Evolutionary conservation across 2,113 vertebrate species (phyloP).

Genomic region (Bos javanicus): DNA sequence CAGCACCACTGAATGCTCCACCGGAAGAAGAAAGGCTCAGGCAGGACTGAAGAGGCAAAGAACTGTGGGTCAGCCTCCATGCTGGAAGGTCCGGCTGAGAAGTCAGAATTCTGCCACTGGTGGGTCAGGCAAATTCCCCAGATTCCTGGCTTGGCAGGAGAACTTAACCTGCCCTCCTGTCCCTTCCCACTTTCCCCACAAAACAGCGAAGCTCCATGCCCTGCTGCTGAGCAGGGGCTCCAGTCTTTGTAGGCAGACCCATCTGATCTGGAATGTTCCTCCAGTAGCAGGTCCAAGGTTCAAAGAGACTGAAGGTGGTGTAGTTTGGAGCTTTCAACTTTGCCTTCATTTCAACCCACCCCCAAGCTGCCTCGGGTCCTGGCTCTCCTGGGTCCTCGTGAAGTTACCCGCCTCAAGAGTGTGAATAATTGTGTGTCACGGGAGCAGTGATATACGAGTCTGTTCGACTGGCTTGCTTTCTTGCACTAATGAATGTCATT

Average conservation of each 20-base stretch:
- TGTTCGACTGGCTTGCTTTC: neutral
- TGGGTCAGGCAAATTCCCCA: neutral
- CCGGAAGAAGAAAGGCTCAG: accelerated
- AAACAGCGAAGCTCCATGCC: neutral
- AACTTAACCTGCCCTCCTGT: neutral
- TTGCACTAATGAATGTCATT: neutral
- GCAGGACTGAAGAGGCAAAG: neutral
- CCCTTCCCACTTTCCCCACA: neutral
- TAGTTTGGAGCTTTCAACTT: neutral
- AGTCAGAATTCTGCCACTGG: no score
- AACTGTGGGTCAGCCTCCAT: no score
- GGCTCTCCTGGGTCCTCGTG: neutral
- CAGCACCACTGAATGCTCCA: neutral
- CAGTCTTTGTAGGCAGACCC: neutral
- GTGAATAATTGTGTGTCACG: neutral
- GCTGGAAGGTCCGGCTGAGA: neutral
- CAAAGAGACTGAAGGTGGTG: neutral
- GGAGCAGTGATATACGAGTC: neutral
- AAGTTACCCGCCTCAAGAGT: neutral
- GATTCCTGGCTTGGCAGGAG: neutral
- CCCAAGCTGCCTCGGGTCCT: neutral
- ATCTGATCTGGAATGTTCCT: neutral
- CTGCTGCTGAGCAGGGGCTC: no score
- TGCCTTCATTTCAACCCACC: neutral
- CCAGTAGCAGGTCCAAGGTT: neutral